Base-by-base conservation (phyloP, 2,888 invertebrate genomes). In the Falcaria lacertinaria region DNA sequence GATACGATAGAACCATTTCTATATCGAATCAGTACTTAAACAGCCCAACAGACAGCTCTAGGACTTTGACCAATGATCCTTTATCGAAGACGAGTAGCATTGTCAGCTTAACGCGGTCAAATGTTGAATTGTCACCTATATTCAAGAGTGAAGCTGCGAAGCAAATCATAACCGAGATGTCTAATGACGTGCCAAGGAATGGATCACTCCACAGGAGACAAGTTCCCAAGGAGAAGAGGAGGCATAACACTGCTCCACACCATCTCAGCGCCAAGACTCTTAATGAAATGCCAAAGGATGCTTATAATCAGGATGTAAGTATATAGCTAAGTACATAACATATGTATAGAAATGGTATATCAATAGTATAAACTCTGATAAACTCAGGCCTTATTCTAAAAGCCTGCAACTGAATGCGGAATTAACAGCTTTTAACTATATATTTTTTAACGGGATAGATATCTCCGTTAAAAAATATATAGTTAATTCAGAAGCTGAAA, bases 221-320 rank as follows among this genome's bases (percentile, higher is more conserved):
- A 44, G 92, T 96, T 32, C 96, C 96, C 0, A 93, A 93, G 58
- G 95, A 96, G 70, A 96, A 96, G 76, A 89, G 96, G 43, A 89
- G 96, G 43, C 96, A 97, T 74, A 94, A 96, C 65, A 97, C 97
- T 0, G 96, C 97, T n/a, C 94, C 94, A 0, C 93, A 94, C 87
- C 94, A 92, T 68, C 79, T 92, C n/a, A 92, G 91, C 50, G 90
- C 91, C 1, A 92, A 89, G 85, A 93, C 91, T 7, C 77, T 91
- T 57, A 91, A 91, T 53, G 91, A 91, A 62, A 75, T 91, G 59
- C 91, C 91, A 0, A 81, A 78, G 34, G 83, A 88, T 51, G 62
- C 52, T 1, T 86, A 79, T 41, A 83, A 76, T 62, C 88, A 88
- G 57, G 89, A 90, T 62, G 90, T 90, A 66, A 84, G 87, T 83